Percentiles rank a stretch among this genome's conserved stretches.
Evolutionary conservation across 2,888 invertebrate genomes (phyloP).

Genomic region (Acleris laterana): DNA sequence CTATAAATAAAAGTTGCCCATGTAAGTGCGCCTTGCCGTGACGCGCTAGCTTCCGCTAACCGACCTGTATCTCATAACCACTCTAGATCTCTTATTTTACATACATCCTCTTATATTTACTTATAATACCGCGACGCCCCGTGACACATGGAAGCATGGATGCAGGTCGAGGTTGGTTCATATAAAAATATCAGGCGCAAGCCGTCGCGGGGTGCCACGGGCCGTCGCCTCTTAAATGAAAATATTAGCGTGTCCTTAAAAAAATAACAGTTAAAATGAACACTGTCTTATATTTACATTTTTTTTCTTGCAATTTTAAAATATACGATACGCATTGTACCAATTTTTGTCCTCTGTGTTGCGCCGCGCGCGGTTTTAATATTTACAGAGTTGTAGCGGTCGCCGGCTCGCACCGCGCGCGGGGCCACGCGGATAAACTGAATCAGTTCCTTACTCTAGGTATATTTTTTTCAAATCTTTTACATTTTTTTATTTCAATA

Average conservation of each 20-base stretch:
- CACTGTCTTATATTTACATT: conserved; percentile 79
- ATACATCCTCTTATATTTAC: conserved; percentile 47
- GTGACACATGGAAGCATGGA: conserved; percentile 48
- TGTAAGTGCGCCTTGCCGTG: too few species aligned
- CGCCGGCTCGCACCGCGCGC: conserved; percentile 47
- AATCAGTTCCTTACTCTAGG: conserved; percentile 56
- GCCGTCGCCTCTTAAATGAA: conserved; percentile 48
- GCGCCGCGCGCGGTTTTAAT: conserved; percentile 45
- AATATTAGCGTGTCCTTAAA: conserved; percentile 70
- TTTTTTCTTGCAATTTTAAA: conserved; percentile 56
- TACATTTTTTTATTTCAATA: conserved; percentile 61
- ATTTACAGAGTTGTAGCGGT: conserved; percentile 62
- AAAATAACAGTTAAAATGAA: conserved; percentile 80
- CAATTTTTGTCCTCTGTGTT: conserved; percentile 47
- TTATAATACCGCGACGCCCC: conserved; percentile 44
- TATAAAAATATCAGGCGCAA: conserved; percentile 52
- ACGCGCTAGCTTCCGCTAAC: too few species aligned
- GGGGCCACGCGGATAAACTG: conserved; percentile 48
- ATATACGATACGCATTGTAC: conserved; percentile 67
- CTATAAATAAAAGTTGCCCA: too few species aligned
- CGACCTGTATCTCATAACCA: too few species aligned
- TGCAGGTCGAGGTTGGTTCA: conserved; percentile 40
- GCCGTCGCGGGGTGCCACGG: conserved; percentile 52
- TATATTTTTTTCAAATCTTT: conserved; percentile 58
- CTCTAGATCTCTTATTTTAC: conserved; percentile 51